Conservation (phyloP, 2,797 vertebrate species). For the Sebastes taczanowskii region DNA sequence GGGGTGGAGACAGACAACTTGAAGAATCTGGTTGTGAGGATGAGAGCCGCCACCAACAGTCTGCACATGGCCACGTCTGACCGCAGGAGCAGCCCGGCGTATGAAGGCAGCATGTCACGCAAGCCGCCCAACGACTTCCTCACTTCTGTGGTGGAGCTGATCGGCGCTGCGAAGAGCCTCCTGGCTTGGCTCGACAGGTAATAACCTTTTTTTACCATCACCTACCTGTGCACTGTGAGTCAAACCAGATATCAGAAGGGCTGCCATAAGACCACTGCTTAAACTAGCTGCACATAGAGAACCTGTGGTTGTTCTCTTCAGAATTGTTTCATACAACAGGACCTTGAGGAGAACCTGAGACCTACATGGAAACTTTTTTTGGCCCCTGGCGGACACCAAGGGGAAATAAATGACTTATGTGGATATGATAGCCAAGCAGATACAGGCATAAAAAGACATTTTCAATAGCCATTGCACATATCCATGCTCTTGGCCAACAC, state of each 20-base stretch:
- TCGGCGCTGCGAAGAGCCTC: constrained; percentile 94
- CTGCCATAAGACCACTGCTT: not conserved
- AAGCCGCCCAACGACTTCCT: constrained; percentile 97
- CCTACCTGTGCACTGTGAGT: not conserved
- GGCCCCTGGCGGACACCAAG: too few species aligned
- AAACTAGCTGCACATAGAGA: not conserved
- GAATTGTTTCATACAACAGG: not conserved
- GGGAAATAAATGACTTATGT: not conserved
- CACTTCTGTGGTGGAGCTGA: constrained; percentile 96
- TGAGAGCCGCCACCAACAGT: constrained; percentile 89
- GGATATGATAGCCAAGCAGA: not conserved
- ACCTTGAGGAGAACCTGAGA: not conserved
- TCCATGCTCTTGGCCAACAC: not conserved
- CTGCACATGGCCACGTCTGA: constrained; percentile 91
- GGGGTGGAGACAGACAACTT: constrained; percentile 96
- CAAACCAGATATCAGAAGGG: not conserved
- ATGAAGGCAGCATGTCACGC: constrained; percentile 86
- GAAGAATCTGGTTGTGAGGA: constrained; percentile 92
- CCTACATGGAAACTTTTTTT: too few species aligned
- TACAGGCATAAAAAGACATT: not conserved
- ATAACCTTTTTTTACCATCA: not conserved
- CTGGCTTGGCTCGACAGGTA: constrained; percentile 96
- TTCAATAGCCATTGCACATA: not conserved
- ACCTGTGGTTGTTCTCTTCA: not conserved
- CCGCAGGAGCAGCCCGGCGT: constrained; percentile 85